Evolutionary conservation across 2,888 invertebrate genomes (phyloP).

Genomic region (Empis livida): DNA sequence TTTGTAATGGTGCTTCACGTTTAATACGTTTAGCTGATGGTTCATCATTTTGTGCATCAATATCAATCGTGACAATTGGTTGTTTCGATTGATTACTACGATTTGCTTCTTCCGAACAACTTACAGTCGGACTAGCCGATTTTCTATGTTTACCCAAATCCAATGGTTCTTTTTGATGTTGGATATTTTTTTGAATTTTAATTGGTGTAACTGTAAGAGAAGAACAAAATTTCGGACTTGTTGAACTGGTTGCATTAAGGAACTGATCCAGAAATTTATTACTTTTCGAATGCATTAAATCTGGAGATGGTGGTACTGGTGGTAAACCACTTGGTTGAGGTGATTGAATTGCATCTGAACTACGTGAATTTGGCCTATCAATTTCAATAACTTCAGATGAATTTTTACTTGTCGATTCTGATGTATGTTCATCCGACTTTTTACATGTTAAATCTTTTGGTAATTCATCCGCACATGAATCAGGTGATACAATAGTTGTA

Average conservation of each 20-base stretch:
- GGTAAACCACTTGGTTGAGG: constrained; percentile 61
- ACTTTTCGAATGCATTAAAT: constrained; percentile 42
- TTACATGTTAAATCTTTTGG: constrained; percentile 48
- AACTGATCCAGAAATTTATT: constrained; percentile 17
- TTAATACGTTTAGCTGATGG: constrained; percentile 41
- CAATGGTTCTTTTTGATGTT: constrained; percentile 52
- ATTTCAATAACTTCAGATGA: constrained; percentile 13
- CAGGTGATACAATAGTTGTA: constrained; percentile 17
- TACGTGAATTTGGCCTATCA: constrained; percentile 49
- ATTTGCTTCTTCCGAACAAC: constrained; percentile 60
- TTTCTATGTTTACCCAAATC: constrained; percentile 55
- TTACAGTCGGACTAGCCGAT: constrained; percentile 57
- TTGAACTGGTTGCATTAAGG: constrained; percentile 14
- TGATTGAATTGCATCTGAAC: constrained; percentile 59
- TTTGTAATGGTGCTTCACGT: constrained; percentile 23
- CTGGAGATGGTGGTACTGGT: constrained; percentile 55
- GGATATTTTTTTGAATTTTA: constrained; percentile 25
- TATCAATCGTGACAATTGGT: constrained; percentile 17
- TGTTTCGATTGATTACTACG: constrained; percentile 25
- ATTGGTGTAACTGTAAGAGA: constrained; percentile 16
- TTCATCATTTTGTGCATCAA: constrained; percentile 25
- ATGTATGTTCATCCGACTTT: constrained; percentile 33
- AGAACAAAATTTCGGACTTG: constrained; percentile 18
- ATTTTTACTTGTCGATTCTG: constrained; percentile 12
- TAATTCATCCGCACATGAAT: constrained; percentile 38